Conservation (phyloP, 2,888 invertebrate species). For the Drosophila picticornis region DNA sequence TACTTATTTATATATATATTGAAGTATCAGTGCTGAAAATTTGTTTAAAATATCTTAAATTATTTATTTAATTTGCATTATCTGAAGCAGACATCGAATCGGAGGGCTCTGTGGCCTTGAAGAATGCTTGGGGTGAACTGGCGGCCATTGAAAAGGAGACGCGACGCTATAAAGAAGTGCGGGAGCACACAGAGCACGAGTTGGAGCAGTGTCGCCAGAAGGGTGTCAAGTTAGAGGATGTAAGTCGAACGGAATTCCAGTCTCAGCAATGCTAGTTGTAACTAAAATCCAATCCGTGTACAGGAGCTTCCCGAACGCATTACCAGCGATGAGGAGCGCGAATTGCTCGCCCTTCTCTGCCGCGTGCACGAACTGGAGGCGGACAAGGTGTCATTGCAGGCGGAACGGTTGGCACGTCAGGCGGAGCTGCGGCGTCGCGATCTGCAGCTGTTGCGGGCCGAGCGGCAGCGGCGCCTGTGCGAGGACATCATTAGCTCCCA, state of each 20-base stretch:
- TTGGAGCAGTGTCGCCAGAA: conserved; percentile 92
- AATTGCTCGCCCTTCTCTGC: conserved; percentile 93
- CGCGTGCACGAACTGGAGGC: conserved; percentile 97
- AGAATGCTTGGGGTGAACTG: conserved; percentile 93
- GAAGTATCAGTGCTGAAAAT: not conserved
- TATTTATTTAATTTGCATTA: not conserved
- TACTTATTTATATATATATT: not conserved
- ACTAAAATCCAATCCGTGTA: not conserved
- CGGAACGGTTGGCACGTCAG: conserved; percentile 93
- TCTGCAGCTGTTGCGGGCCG: conserved; percentile 92
- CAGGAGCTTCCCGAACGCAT: conserved; percentile 93
- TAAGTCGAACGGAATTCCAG: conserved; percentile 83
- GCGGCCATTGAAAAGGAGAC: conserved; percentile 94
- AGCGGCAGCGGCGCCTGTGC: conserved; percentile 93
- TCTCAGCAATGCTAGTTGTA: not conserved
- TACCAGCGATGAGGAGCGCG: conserved; percentile 95
- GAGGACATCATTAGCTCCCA: conserved; percentile 97
- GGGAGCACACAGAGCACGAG: conserved; percentile 92
- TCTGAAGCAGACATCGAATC: conserved; percentile 82
- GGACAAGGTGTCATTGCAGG: conserved; percentile 96
- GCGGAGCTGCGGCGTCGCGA: conserved; percentile 94
- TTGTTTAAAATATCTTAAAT: not conserved
- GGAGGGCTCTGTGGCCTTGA: conserved; percentile 86
- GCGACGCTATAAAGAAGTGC: conserved; percentile 91
- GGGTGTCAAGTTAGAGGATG: conserved; percentile 94